Evolutionary conservation across 2,888 invertebrate species (phyloP).

Genomic region (Stenodera caucasica): DNA sequence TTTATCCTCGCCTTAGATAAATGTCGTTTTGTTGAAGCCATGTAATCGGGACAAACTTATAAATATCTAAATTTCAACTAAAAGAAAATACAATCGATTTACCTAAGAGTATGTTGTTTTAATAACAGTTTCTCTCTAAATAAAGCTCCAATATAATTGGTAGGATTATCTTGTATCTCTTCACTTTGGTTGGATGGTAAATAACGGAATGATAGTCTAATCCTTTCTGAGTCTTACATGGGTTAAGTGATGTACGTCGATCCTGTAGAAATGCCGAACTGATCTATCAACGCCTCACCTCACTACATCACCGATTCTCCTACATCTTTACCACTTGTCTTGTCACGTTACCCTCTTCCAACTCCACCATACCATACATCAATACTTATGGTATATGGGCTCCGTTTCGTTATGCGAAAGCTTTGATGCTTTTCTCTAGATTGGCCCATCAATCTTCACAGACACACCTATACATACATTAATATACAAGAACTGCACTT

Average conservation of each 20-base stretch:
- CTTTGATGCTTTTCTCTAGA: constrained; percentile 46
- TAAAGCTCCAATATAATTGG: background rate
- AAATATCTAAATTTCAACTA: constrained; percentile 37
- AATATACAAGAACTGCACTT: constrained; percentile 33
- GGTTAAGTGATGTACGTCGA: constrained; percentile 44
- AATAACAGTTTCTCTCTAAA: no score
- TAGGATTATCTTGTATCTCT: constrained; percentile 31
- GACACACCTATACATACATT: background rate
- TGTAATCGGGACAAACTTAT: constrained; percentile 45
- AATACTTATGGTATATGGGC: constrained; percentile 13
- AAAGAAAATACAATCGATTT: constrained; percentile 48
- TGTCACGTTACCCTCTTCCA: constrained; percentile 38
- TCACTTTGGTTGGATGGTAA: constrained; percentile 31
- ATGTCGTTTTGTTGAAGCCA: constrained; percentile 47
- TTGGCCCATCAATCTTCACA: constrained; percentile 45
- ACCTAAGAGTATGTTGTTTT: constrained; percentile 37
- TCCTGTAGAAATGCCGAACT: constrained; percentile 37
- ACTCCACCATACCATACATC: constrained; percentile 16
- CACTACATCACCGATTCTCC: constrained; percentile 42
- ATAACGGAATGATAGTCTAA: constrained; percentile 45
- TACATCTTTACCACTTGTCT: constrained; percentile 48
- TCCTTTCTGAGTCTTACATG: constrained; percentile 40
- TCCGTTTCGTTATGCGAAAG: constrained; percentile 45
- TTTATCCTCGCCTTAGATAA: constrained; percentile 49
- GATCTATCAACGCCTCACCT: constrained; percentile 48